Percentiles rank a stretch among this genome's conserved stretches.
phyloP scores from a whole-genome alignment of 2,113 vertebrate species.

The Pseudonaja textilis region DNA sequence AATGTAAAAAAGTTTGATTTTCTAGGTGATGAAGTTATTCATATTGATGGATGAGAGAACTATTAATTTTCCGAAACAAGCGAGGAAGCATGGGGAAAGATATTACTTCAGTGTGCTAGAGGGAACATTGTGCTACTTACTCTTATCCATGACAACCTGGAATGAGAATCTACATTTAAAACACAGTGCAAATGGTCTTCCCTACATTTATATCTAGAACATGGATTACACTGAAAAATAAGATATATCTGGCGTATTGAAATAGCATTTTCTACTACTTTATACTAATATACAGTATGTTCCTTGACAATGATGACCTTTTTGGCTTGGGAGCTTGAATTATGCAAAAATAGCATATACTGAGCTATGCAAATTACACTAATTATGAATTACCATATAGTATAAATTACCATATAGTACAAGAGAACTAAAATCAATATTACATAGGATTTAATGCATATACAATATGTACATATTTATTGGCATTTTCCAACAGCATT shows the following conservation, averaged over 20 bases:
- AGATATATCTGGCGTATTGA: background rate
- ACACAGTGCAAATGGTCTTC: background rate
- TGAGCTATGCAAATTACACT: background rate
- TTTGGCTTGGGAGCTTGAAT: background rate
- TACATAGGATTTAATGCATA: background rate
- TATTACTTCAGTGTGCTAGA: background rate
- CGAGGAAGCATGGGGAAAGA: background rate
- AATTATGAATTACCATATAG: background rate
- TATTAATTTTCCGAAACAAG: slow-evolving; percentile 2
- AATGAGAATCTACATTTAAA: background rate
- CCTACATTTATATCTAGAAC: background rate
- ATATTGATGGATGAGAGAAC: background rate
- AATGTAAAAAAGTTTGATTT: background rate
- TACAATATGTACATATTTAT: background rate
- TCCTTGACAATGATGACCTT: background rate
- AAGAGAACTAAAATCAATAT: background rate
- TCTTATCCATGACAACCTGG: background rate
- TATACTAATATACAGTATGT: background rate
- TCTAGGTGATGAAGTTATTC: slow-evolving; percentile 7
- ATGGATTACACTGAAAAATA: background rate
- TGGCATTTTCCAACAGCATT: background rate
- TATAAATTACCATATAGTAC: background rate
- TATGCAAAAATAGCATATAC: background rate
- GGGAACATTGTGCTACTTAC: background rate
- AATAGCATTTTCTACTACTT: background rate